Percentiles rank a stretch among this genome's conserved stretches.
Conservation (phyloP, 1,140 invertebrate species). For the Halotydeus destructor region DNA sequence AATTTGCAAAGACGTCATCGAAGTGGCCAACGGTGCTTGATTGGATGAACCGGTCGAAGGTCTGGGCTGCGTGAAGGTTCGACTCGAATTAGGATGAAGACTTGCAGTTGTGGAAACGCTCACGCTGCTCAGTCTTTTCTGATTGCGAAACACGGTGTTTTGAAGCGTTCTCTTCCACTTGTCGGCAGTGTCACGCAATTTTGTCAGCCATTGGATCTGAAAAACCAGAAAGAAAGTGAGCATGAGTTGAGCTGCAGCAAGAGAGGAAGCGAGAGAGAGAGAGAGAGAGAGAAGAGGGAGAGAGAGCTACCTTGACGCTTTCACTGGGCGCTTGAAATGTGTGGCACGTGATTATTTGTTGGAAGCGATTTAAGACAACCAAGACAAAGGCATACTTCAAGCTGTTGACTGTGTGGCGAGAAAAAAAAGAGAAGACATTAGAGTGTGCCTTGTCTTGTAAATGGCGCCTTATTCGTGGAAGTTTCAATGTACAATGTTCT, state of each 20-base stretch:
- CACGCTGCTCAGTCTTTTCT: slow-evolving; percentile 7
- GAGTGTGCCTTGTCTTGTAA: too few relatives aligned
- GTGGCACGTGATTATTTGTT: slow-evolving; percentile 34
- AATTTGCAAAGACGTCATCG: too few relatives aligned
- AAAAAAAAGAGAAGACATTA: slow-evolving; percentile 17
- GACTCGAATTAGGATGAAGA: too few relatives aligned
- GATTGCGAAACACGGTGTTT: slow-evolving; percentile 26
- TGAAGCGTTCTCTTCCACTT: slow-evolving; percentile 31
- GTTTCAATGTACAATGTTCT: not conserved
- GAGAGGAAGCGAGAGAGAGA: slow-evolving; percentile 1
- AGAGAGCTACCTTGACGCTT: slow-evolving; percentile 28
- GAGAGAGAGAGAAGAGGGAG: not conserved
- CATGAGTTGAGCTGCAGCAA: too few relatives aligned
- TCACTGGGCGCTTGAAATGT: slow-evolving; percentile 34
- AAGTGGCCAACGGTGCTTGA: too few relatives aligned
- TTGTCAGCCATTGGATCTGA: slow-evolving; percentile 30
- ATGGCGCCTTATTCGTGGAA: not conserved
- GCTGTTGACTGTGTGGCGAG: slow-evolving; percentile 29
- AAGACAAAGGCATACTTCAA: slow-evolving; percentile 35
- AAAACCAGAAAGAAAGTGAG: slow-evolving; percentile 13
- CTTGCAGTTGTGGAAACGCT: slow-evolving; percentile 7
- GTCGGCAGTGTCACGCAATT: slow-evolving; percentile 32
- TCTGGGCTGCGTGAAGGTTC: too few relatives aligned
- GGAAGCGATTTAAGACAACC: slow-evolving; percentile 36
- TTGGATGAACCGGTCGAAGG: too few relatives aligned